Base-by-base conservation (phyloP, 2,113 vertebrate genomes). In the Sardina pilchardus region DNA sequence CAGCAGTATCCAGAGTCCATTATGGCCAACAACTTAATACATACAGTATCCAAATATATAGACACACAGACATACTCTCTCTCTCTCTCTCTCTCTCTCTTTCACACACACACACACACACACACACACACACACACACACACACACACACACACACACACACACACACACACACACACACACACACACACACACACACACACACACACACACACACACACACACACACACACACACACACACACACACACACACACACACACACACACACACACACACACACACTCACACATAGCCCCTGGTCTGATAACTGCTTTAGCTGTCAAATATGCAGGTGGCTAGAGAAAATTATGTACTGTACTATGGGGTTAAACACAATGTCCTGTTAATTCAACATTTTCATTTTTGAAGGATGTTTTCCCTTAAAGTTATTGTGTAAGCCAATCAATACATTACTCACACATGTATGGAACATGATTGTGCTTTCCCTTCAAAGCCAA, bases 91-190 rank as follows among this genome's bases (percentile, higher is more conserved):
- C 39, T 42, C 39, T 1, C 39, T 42, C 39, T n/a, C n/a, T n/a
- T n/a, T n/a, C n/a, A 47, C 26, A 30, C 34, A 67, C 14, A 78
- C 24, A 75, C 44, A 53, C 45, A 50, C 71, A 85, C 67, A 85
- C 30, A 80, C 44, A 82, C 42, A 47, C 42, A 82, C 36, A 82
- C 42, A 82, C 42, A 82, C 19, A 82, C 42, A 82, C 42, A 82
- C 39, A 81, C 39, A 43, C 81, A 44, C 34, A 81, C 87, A 89
- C 89, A 91, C 48, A 81, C 30, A 85, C n/a, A n/a, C n/a, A 50
- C 67, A 47, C 84, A 80, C 42, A 78, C 84, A 80, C 67, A 47
- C 75, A 81, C n/a, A 50, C 67, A 47, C 84, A 80, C 42, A 78
- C 84, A 80, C 67, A 47, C 75, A 81, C n/a, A 50, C 67, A 47